Base-by-base conservation (phyloP, 2,888 invertebrate genomes). In the Spicauda simplicius region DNA sequence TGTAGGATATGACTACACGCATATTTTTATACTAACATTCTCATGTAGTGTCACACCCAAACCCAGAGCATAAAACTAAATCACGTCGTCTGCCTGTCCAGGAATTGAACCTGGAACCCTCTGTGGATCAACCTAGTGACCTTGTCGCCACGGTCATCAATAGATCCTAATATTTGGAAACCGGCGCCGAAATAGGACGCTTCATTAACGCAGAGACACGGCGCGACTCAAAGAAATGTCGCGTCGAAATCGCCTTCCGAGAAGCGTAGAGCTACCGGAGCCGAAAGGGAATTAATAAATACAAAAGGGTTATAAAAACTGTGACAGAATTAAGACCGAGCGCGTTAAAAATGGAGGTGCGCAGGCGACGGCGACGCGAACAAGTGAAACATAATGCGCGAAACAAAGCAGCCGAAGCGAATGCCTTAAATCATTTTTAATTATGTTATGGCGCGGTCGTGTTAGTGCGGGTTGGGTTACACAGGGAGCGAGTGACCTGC, bases 341-440 rank as follows among this genome's bases (percentile, higher is more conserved):
- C 87, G 87, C 87, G 87, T 88, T 89, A 89, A 90, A 85, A 88
- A 88, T 85, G 85, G 82, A 82, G 83, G 86, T 83, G 84, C 83
- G 82, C 81, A 81, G 79, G 81, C 81, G 81, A 85, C 81, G 82
- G 87, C 86, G 85, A 88, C 88, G 91, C 85, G 89, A 91, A 92
- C 93, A 92, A 90, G 91, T 91, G 92, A 92, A 93, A 93, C 89
- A 93, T 91, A 91, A 93, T 87, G 93, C 93, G 93, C 91, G 92
- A 93, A 93, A 93, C 91, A 93, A 93, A 92, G 92, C 93, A 92
- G 93, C 90, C 93, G 92, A 88, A 89, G 91, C 93, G 91, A 91
- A 92, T 91, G 91, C 91, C 85, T 91, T 93, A 93, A 93, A 93
- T 93, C 93, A 93, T 92, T 93, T 93, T 93, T 93, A 93, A 93